Evolutionary conservation across 2,113 vertebrate species (phyloP).

Genomic region (Maccullochella peelii): DNA sequence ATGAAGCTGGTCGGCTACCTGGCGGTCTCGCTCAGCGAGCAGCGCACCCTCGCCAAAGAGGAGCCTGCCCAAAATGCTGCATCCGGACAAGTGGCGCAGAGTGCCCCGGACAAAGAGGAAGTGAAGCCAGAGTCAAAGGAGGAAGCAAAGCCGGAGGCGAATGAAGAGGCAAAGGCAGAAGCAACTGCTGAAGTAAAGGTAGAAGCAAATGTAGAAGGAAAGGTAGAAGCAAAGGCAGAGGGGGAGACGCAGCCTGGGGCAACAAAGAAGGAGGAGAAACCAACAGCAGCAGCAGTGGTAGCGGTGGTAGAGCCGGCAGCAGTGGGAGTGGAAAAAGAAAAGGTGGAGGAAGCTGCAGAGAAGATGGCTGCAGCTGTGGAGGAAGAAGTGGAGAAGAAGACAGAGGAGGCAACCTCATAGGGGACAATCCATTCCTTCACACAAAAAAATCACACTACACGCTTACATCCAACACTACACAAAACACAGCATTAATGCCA

Average conservation of each 20-base stretch:
- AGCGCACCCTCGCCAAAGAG: conserved; percentile 50
- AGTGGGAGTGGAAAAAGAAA: conserved; percentile 25
- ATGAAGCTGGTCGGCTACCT: conserved; percentile 84
- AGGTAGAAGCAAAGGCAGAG: conserved; percentile 46
- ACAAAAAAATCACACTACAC: conserved; percentile 43
- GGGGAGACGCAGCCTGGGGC: conserved; percentile 30
- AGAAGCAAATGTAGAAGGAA: conserved; percentile 42
- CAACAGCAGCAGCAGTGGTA: neutral
- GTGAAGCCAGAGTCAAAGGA: conserved; percentile 41
- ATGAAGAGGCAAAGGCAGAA: conserved; percentile 33
- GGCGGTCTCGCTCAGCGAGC: conserved; percentile 75
- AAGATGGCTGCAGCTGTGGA: conserved; percentile 48
- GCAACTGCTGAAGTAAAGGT: conserved; percentile 32
- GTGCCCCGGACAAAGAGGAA: conserved; percentile 34
- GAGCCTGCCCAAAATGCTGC: conserved; percentile 52
- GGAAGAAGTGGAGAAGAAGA: conserved; percentile 72
- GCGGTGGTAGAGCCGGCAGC: neutral
- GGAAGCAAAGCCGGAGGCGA: conserved; percentile 39
- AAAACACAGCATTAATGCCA: conserved; percentile 38
- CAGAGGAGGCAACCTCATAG: conserved; percentile 77
- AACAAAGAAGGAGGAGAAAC: conserved; percentile 16
- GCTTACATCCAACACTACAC: conserved; percentile 50
- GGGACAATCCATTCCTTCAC: conserved; percentile 65
- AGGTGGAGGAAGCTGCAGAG: conserved; percentile 59
- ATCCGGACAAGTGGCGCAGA: conserved; percentile 36